Percentiles rank a stretch among this genome's conserved stretches.
Evolutionary conservation across 1,140 invertebrate species (phyloP).

Genomic region (Apolygus lucorum): DNA sequence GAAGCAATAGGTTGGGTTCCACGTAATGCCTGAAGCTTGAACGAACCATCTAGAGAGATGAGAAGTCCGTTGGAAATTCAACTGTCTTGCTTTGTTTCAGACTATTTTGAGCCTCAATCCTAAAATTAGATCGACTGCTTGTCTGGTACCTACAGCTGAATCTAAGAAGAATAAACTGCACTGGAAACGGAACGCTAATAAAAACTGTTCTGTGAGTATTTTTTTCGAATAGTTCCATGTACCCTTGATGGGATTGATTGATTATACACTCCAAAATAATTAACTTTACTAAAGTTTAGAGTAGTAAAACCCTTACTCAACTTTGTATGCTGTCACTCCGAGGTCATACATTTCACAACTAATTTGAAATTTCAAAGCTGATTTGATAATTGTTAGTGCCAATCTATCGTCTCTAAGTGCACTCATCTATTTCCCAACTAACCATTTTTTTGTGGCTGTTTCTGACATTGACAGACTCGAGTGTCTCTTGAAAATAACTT

Average conservation of each 20-base stretch:
- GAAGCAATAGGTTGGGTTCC: too few species aligned
- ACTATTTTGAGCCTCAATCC: conserved; percentile 82
- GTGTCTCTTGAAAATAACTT: conserved; percentile 78
- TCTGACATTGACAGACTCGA: conserved; percentile 48
- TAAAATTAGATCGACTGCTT: conserved; percentile 60
- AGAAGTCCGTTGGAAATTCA: too few species aligned
- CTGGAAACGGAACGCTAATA: conserved; percentile 89
- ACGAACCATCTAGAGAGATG: too few species aligned
- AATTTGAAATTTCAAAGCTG: background rate
- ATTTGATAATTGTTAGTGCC: background rate
- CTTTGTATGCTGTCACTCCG: background rate
- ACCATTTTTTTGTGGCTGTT: background rate
- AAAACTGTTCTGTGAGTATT: conserved; percentile 68
- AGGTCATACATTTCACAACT: background rate
- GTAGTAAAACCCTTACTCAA: background rate
- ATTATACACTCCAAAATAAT: background rate
- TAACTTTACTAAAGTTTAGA: background rate
- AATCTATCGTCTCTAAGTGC: background rate
- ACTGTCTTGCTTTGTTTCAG: too few species aligned
- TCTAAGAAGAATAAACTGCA: conserved; percentile 84
- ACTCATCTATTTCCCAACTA: background rate
- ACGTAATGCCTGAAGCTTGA: too few species aligned
- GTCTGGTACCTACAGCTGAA: conserved; percentile 62
- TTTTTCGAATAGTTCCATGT: conserved; percentile 12
- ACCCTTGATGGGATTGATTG: too few species aligned